Conservation (phyloP, 2,797 vertebrate genomes). For the Tamandua tetradactyla region DNA sequence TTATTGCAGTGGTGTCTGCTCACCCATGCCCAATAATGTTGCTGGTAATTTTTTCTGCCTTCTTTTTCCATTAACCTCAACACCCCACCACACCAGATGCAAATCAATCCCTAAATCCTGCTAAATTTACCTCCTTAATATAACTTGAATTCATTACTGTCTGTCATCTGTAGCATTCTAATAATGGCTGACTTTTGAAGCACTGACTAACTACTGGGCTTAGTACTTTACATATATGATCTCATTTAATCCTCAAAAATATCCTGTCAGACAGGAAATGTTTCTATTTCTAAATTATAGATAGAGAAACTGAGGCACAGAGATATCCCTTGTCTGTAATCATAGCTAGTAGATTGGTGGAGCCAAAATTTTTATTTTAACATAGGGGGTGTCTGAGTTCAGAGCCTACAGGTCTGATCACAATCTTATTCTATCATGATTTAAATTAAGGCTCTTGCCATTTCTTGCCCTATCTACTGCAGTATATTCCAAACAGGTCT, state of each 20-base stretch:
- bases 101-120: neutral
- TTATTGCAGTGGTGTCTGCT: neutral
- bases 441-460: neutral
- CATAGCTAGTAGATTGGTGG: neutral
- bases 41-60: neutral
- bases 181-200: neutral
- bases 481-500: neutral
- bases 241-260: neutral
- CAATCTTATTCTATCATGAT: neutral
- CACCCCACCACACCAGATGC: too few species aligned
- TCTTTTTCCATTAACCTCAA: neutral
- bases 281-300: neutral
- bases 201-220: neutral
- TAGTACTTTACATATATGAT: neutral
- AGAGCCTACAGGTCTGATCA: neutral
- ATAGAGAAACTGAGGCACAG: neutral
- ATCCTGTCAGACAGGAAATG: neutral
- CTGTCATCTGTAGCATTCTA: neutral
- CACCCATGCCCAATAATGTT: neutral
- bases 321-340: neutral
- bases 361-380: neutral
- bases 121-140: neutral
- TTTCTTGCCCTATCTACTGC: neutral
- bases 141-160: neutral
- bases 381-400: neutral